A percentile compares a stretch with the other conserved stretches of the same genome.
Evolutionary conservation across 1,140 invertebrate genomes (phyloP).

Genomic region (Leptinotarsa texana): DNA sequence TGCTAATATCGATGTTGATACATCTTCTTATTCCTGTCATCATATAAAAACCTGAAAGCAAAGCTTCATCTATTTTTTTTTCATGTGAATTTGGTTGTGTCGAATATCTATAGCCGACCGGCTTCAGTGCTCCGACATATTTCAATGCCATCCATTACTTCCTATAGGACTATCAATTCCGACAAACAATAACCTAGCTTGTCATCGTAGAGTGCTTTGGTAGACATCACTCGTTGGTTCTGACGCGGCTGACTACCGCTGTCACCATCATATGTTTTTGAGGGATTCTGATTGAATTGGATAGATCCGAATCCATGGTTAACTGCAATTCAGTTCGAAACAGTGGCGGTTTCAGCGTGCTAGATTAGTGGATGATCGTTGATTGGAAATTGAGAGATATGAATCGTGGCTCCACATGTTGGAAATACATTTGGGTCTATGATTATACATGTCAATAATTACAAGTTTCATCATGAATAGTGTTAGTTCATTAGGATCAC

Average conservation of each 20-base stretch:
- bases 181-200: conserved; percentile 4
- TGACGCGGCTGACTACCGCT: conserved; percentile 7
- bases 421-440: too few species aligned
- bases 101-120: background rate
- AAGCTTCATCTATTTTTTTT: too few species aligned
- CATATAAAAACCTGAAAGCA: too few species aligned
- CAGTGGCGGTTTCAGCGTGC: background rate
- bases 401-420: too few species aligned
- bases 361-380: background rate
- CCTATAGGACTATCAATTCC: background rate
- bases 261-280: conserved; percentile 16
- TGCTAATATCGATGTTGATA: too few species aligned
- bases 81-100: too few species aligned
- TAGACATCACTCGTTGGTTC: conserved; percentile 5
- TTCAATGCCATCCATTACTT: background rate
- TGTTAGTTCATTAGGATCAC: too few species aligned
- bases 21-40: too few species aligned
- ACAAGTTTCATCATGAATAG: too few species aligned
- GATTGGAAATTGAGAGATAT: background rate
- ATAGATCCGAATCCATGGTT: background rate
- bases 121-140: background rate
- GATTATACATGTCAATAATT: too few species aligned
- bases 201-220: conserved; percentile 7
- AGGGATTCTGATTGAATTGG: conserved; percentile 5
- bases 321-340: background rate